Percentiles rank a stretch among this genome's conserved stretches.
These are phyloP conservation scores for Druon quercuslanigerum DNA, from an alignment of 1,140 invertebrate genomes.

Conservation along the genomic window DNA sequence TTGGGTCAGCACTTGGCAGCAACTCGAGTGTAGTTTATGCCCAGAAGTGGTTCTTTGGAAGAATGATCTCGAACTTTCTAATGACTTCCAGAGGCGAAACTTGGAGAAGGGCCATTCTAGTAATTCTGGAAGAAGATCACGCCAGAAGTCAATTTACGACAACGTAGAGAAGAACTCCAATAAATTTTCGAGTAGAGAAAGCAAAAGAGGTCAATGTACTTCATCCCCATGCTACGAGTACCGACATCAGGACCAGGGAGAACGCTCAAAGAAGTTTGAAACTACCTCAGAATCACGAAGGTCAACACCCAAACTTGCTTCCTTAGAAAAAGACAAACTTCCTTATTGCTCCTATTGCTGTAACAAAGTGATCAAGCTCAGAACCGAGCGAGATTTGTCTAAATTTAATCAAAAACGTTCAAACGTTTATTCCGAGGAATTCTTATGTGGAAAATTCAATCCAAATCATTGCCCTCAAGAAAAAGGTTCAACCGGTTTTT, in stretches of 20 bases:
- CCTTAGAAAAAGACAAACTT: background rate
- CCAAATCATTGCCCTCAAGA: background rate
- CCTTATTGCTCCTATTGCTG: background rate
- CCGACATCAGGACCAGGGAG: background rate
- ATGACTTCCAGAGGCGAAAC: background rate
- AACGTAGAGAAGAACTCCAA: background rate
- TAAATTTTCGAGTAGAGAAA: constrained; percentile 10
- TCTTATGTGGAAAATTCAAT: background rate
- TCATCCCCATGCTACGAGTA: background rate
- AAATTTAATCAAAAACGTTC: background rate
- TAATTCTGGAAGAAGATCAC: background rate
- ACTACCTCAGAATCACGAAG: constrained; percentile 12
- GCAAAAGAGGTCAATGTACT: constrained; percentile 25
- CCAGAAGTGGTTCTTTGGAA: background rate
- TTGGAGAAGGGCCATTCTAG: background rate
- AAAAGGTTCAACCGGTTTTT: background rate
- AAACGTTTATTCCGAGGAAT: background rate
- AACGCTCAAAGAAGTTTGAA: background rate
- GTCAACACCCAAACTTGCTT: background rate
- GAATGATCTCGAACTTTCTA: background rate
- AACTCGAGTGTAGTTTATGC: background rate
- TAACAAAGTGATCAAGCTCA: background rate
- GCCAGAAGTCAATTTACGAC: constrained; percentile 1
- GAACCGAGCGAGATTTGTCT: background rate
- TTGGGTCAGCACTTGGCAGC: no score